Percentiles rank a stretch among this genome's conserved stretches.
These are phyloP conservation scores for Mactromeris polynyma DNA, from an alignment of 2,888 invertebrate species.

Conservation along the genomic window DNA sequence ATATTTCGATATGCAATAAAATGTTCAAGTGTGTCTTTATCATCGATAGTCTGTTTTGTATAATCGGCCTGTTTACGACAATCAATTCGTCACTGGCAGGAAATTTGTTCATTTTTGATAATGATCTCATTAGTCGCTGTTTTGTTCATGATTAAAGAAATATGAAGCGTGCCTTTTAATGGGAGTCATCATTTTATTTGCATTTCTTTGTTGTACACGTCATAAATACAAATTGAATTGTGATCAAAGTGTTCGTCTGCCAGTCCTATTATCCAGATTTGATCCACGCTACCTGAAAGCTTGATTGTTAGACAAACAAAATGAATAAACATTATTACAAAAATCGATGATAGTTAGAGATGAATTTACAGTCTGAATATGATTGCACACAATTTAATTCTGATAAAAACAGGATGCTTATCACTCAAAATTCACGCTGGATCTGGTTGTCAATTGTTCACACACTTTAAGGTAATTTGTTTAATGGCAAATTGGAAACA, in stretches of 20 bases:
- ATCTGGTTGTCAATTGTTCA: no score
- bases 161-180: neutral
- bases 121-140: neutral
- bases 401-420: neutral
- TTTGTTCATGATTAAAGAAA: neutral
- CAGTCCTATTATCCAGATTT: neutral
- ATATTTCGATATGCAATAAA: neutral
- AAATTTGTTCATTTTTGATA: neutral
- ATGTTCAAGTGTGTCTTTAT: neutral
- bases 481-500: no score
- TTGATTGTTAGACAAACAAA: neutral
- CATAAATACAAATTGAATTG: neutral
- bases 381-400: neutral
- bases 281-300: neutral
- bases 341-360: neutral
- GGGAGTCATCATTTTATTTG: neutral
- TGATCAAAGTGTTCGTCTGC: neutral
- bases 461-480: no score
- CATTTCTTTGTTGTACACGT: neutral
- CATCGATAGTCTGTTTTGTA: neutral
- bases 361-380: neutral
- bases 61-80: neutral
- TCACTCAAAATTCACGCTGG: neutral
- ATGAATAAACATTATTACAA: conserved; percentile 10
- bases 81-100: neutral